Evolutionary conservation across 2,797 vertebrate genomes (phyloP).

Genomic region (Diplodus puntazzo): DNA sequence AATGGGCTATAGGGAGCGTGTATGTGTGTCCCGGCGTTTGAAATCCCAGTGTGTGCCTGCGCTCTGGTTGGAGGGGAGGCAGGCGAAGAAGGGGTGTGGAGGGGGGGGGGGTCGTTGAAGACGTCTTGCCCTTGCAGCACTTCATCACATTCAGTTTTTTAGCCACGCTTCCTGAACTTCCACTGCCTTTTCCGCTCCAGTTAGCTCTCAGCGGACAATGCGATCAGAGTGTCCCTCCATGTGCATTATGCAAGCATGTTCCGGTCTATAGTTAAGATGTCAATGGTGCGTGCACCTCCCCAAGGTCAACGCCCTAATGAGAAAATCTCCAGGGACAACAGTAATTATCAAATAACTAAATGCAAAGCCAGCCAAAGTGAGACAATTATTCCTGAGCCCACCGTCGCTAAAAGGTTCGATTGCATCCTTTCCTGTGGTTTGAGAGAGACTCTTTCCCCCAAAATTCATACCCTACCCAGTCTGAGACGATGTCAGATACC

Average conservation of each 20-base stretch:
- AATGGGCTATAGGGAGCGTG: slow-evolving; percentile 68
- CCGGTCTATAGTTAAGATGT: slow-evolving; percentile 79
- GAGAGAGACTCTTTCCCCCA: slow-evolving; percentile 49
- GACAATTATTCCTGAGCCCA: slow-evolving; percentile 73
- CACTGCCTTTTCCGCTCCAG: slow-evolving; percentile 81
- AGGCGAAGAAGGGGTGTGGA: neutral
- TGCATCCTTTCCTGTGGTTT: slow-evolving; percentile 47
- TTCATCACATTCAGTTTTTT: slow-evolving; percentile 75
- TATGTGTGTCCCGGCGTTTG: slow-evolving; percentile 52
- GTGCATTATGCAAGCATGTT: slow-evolving; percentile 65
- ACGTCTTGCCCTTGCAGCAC: slow-evolving; percentile 76
- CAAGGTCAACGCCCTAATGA: slow-evolving; percentile 85
- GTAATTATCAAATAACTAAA: slow-evolving; percentile 82
- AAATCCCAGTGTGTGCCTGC: slow-evolving; percentile 30
- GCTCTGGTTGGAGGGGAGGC: neutral
- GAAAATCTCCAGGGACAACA: slow-evolving; percentile 78
- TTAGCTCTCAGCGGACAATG: slow-evolving; percentile 75
- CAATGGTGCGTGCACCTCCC: slow-evolving; percentile 75
- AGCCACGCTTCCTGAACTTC: slow-evolving; percentile 78
- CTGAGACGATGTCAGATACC: slow-evolving; percentile 48
- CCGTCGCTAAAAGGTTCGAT: slow-evolving; percentile 69
- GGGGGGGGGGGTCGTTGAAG: slow-evolving; percentile 39
- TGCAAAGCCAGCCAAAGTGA: slow-evolving; percentile 65
- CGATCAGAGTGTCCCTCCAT: slow-evolving; percentile 75
- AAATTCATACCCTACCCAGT: slow-evolving; percentile 5